Evolutionary conservation across 2,797 vertebrate species (phyloP).

Genomic region (Chiroxiphia lanceolata): DNA sequence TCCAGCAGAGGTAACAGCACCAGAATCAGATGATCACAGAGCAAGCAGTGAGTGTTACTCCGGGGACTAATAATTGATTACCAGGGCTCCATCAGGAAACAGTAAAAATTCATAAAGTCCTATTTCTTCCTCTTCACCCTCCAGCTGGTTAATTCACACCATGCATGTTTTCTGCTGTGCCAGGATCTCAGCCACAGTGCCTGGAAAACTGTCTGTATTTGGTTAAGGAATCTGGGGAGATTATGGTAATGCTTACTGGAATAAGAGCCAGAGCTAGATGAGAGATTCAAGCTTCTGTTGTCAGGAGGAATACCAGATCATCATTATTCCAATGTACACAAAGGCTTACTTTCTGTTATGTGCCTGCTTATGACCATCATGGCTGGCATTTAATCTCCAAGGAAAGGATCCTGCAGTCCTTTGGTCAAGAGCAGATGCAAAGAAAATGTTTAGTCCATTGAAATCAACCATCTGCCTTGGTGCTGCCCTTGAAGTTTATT

Average conservation of each 20-base stretch:
- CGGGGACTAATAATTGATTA: conserved; percentile 21
- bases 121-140: not conserved
- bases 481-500: not conserved
- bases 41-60: not conserved
- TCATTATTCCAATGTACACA: not conserved
- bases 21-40: conserved; percentile 48
- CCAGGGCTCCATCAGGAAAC: not conserved
- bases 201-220: not conserved
- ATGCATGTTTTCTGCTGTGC: not conserved
- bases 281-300: not conserved
- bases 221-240: not conserved
- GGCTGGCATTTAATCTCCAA: accelerated
- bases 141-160: not conserved
- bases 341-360: not conserved
- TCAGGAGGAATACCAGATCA: not conserved
- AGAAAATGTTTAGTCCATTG: not conserved
- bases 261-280: not conserved
- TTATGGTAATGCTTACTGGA: not conserved
- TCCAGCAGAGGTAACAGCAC: conserved; percentile 36
- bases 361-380: not conserved
- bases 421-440: not conserved
- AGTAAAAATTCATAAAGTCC: not conserved
- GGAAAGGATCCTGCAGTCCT: not conserved
- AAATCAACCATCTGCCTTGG: not conserved
- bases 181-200: not conserved